phyloP scores from a whole-genome alignment of 2,888 invertebrate genomes.

The Phalangium opilio region DNA sequence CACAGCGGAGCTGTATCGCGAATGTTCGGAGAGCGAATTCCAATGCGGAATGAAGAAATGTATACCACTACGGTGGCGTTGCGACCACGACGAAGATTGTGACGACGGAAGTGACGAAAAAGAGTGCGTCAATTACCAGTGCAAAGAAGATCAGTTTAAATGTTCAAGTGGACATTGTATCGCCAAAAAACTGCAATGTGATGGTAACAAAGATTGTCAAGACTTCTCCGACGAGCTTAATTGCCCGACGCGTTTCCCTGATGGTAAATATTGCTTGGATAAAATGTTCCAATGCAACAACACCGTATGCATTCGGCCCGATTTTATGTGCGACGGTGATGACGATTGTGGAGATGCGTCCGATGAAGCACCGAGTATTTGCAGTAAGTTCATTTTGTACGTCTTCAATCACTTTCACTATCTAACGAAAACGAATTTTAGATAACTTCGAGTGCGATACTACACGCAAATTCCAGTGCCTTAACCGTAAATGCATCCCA shows the following conservation, averaged over 20 bases:
- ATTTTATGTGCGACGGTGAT: conserved; percentile 75
- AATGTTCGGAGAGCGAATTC: conserved; percentile 87
- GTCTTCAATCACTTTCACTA: background rate
- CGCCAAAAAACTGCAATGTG: conserved; percentile 69
- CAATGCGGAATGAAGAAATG: conserved; percentile 74
- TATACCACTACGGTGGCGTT: conserved; percentile 80
- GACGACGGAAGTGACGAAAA: conserved; percentile 84
- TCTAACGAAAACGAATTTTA: background rate
- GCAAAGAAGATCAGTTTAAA: conserved; percentile 80
- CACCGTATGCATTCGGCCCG: conserved; percentile 69
- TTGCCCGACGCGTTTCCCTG: conserved; percentile 75
- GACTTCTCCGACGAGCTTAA: conserved; percentile 79
- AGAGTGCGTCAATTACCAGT: conserved; percentile 63
- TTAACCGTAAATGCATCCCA: conserved; percentile 48
- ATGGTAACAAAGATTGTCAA: conserved; percentile 73
- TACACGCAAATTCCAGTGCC: conserved; percentile 69
- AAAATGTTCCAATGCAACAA: conserved; percentile 82
- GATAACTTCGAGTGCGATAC: conserved; percentile 46
- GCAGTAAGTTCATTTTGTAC: conserved; percentile 35
- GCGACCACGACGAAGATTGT: conserved; percentile 84
- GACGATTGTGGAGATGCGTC: conserved; percentile 86
- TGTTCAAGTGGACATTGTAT: conserved; percentile 86
- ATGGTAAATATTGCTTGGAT: conserved; percentile 73
- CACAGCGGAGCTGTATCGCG: conserved; percentile 54
- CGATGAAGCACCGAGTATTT: conserved; percentile 66